Evolutionary conservation across 1,140 invertebrate species (phyloP), one percentile per base, ranked within the genome.

Genomic region (Bombus terrestris): DNA sequence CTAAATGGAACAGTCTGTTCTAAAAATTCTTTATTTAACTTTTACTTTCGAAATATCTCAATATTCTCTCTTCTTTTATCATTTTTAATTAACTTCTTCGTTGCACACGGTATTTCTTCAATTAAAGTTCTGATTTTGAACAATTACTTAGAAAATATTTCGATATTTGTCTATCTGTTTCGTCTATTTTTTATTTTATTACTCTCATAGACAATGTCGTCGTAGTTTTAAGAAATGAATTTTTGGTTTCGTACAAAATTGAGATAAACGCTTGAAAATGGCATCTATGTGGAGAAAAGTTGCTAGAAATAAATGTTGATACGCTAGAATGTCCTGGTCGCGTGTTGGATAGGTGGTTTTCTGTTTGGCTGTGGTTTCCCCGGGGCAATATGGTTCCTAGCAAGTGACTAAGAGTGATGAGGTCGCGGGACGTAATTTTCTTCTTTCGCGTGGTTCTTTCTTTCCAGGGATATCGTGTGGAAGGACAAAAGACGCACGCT

Each of bases 401-500:
- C 22, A 25, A 43, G 39, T 72, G 71, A 72, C 41, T 73, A n/a
- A 73, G 41, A 73, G 41, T 22, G 41, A 43, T 73, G 71, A 43
- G 41, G 43, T 73, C 15, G 15, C 41, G n/a, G 4, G 15, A 73
- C 8, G 41, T 73, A 73, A 32, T 73, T 73, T 39, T 73, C 71
- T 43, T 73, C n/a, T 73, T 32, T 32, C 0, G 13, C n/a, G 2
- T 8, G 6, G 39, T 22, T 43, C 28, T 73, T 73, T 73, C 8
- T 32, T 32, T 28, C 13, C 8, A n/a, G 32, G 41, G 41, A 73
- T 72, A 43, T 22, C 41, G 41, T 9, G 13, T 3, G n/a, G n/a
- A 47, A 73, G 41, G 41, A 73, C 41, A 73, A 73, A 73, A 18
- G 43, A 39, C n/a, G 41, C 12, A 47, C 3, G 39, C n/a, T 47